Percentiles rank a stretch among this genome's conserved stretches.
Conservation (phyloP, 2,888 invertebrate species). For the Pterostichus madidus region DNA sequence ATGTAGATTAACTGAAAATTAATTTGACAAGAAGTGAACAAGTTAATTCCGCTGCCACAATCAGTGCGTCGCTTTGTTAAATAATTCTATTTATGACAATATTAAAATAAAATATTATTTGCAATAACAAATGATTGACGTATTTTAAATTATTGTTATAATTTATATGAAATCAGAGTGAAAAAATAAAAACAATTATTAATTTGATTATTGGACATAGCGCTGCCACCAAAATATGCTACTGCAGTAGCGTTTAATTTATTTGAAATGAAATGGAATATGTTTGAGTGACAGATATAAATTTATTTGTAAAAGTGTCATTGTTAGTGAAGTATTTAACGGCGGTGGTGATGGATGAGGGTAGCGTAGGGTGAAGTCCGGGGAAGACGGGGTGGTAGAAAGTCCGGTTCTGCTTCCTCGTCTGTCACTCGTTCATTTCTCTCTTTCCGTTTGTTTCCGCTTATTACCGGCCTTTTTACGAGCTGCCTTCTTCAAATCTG, state of each 20-base stretch:
- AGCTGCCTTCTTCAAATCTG: constrained; percentile 51
- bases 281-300: constrained; percentile 22
- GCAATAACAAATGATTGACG: no score
- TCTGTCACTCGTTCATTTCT: constrained; percentile 26
- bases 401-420: constrained; percentile 6
- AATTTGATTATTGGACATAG: neutral
- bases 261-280: neutral
- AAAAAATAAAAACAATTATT: neutral
- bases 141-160: no score
- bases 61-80: no score
- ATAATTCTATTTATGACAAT: no score
- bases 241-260: neutral
- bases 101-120: no score
- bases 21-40: no score
- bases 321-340: constrained; percentile 35
- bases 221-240: neutral
- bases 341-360: constrained; percentile 11
- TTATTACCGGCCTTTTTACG: constrained; percentile 63
- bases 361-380: neutral
- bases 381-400: neutral
- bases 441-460: constrained; percentile 56
- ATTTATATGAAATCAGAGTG: no score
- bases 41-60: no score
- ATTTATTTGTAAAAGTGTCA: constrained; percentile 19
- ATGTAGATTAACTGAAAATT: no score